A percentile compares a stretch with the other conserved stretches of the same genome.
phyloP scores from a whole-genome alignment of 2,888 invertebrate genomes.

The Electrophaes corylata region DNA sequence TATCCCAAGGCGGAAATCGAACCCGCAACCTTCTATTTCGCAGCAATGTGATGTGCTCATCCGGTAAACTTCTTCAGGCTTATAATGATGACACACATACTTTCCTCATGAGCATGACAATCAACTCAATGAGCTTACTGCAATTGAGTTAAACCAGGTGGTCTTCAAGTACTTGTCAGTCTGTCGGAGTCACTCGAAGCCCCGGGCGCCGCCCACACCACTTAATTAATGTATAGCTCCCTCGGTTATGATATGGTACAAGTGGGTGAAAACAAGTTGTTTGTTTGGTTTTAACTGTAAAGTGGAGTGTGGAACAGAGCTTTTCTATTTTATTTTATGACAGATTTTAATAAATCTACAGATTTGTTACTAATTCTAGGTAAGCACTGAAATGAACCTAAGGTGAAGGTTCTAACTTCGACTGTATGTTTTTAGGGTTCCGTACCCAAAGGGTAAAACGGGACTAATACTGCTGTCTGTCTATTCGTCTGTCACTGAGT shows the following conservation, averaged over 20 bases:
- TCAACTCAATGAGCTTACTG: neutral
- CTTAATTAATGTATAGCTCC: constrained; percentile 19
- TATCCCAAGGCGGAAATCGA: no score
- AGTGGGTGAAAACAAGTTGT: constrained; percentile 3
- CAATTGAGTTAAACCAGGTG: constrained; percentile 13
- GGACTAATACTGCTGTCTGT: no score
- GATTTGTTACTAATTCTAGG: no score
- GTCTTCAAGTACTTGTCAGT: constrained; percentile 13
- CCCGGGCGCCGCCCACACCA: constrained; percentile 16
- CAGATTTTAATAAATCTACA: neutral
- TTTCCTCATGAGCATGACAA: neutral
- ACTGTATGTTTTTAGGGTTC: no score
- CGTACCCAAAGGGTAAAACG: no score
- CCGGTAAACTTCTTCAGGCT: no score
- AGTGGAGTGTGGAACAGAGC: neutral
- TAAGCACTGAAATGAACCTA: no score
- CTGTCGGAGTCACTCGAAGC: constrained; percentile 7
- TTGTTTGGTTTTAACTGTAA: neutral
- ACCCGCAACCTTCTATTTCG: no score
- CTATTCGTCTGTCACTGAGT: no score
- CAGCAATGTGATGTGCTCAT: no score
- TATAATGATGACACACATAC: neutral
- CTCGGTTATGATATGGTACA: neutral
- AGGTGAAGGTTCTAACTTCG: no score
- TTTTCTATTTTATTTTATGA: neutral